Evolutionary conservation across 2,113 vertebrate genomes (phyloP).

Genomic region (Callospermophilus lateralis): DNA sequence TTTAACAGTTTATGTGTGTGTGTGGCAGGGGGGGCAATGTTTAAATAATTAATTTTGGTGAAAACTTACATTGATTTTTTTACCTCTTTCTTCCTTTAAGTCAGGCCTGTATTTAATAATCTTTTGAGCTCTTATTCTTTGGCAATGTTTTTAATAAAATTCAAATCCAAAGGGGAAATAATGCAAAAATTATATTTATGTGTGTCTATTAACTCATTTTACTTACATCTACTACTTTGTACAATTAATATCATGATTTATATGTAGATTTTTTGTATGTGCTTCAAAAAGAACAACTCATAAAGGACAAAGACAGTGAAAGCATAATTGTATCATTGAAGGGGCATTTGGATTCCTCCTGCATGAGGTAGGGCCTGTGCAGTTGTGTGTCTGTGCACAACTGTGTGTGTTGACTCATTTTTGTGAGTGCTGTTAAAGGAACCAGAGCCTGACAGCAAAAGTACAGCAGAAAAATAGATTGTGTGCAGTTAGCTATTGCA

Average conservation of each 20-base stretch:
- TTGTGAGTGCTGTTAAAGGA: neutral
- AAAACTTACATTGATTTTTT: constrained; percentile 16
- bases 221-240: neutral
- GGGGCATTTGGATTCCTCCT: neutral
- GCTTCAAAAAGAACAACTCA: neutral
- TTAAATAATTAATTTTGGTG: constrained; percentile 13
- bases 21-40: neutral
- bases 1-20: neutral
- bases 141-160: constrained; percentile 27
- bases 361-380: neutral
- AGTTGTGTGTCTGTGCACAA: neutral
- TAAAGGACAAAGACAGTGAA: neutral
- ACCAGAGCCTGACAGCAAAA: neutral
- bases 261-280: neutral
- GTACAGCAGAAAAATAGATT: neutral
- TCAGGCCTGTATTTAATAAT: neutral
- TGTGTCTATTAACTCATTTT: neutral
- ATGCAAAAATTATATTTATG: neutral
- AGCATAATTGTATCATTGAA: neutral
- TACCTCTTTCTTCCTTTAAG: neutral
- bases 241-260: neutral
- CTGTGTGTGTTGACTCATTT: neutral
- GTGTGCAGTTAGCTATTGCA: neutral
- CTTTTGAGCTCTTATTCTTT: neutral
- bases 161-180: constrained; percentile 27